A percentile compares a stretch with the other conserved stretches of the same genome.
Conservation (phyloP, 1,140 invertebrate genomes). For the Zelostemma sp. region DNA sequence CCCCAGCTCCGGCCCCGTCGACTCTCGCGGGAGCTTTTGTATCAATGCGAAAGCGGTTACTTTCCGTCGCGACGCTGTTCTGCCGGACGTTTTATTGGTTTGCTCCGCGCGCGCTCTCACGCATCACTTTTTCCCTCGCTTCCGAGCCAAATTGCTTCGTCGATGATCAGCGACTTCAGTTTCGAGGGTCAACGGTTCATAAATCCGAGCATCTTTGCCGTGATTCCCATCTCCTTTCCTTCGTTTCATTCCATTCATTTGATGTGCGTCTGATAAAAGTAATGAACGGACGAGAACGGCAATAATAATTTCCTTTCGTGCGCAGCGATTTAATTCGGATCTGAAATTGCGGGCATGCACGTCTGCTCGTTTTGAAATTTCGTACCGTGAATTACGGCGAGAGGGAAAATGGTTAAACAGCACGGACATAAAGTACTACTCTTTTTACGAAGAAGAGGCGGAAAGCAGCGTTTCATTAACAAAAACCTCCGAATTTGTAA, state of each 20-base stretch:
- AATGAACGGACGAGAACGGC: too few species aligned
- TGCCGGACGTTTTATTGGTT: slow-evolving; percentile 31
- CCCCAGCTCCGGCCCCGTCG: slow-evolving; percentile 27
- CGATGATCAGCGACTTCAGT: slow-evolving; percentile 33
- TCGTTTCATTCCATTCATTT: neutral
- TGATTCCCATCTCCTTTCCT: neutral
- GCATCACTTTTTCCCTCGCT: slow-evolving; percentile 4
- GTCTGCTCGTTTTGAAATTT: neutral
- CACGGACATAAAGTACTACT: neutral
- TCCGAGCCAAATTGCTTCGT: slow-evolving; percentile 33
- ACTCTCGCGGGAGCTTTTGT: slow-evolving; percentile 20
- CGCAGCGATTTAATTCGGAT: too few species aligned
- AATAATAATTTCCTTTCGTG: too few species aligned
- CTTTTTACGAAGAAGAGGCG: neutral
- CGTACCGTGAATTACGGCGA: neutral
- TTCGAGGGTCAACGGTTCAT: neutral
- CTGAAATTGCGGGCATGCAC: neutral
- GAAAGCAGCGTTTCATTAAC: too few species aligned
- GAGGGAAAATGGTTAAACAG: neutral
- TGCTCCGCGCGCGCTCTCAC: slow-evolving; percentile 17
- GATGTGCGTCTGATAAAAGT: too few species aligned
- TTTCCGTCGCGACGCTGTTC: slow-evolving; percentile 23
- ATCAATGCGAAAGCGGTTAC: slow-evolving; percentile 34
- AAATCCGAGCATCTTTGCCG: neutral
- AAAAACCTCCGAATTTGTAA: neutral